phyloP scores from a whole-genome alignment of 1,140 invertebrate species.

The Drosophila lacertosa region DNA sequence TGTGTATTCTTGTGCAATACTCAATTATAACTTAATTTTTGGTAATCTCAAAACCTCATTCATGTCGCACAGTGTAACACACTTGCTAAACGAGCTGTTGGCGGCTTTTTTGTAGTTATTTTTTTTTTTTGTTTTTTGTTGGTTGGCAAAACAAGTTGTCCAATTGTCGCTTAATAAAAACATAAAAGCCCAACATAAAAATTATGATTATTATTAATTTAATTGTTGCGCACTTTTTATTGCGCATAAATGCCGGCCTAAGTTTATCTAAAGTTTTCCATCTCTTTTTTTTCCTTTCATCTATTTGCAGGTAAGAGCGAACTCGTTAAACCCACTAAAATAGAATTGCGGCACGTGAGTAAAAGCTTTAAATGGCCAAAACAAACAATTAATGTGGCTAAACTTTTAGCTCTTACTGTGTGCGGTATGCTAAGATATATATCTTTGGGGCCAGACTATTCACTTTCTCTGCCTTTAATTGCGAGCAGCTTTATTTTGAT shows the following conservation, averaged over 20 bases:
- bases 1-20: neutral
- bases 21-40: neutral
- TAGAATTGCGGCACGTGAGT: conserved; percentile 74
- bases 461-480: conserved; percentile 78
- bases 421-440: conserved; percentile 54
- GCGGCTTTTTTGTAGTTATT: no score
- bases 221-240: conserved; percentile 36
- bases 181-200: conserved; percentile 54
- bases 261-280: conserved; percentile 66
- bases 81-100: conserved; percentile 1
- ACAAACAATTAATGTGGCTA: conserved; percentile 30
- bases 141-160: conserved; percentile 48
- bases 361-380: conserved; percentile 53
- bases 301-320: conserved; percentile 69
- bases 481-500: conserved; percentile 71
- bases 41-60: conserved; percentile 6
- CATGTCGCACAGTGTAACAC: conserved; percentile 19
- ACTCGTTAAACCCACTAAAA: conserved; percentile 63
- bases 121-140: neutral
- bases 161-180: conserved; percentile 71
- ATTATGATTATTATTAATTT: conserved; percentile 59
- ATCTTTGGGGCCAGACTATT: conserved; percentile 52
- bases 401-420: neutral
- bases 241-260: conserved; percentile 61
- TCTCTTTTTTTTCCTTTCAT: conserved; percentile 39